phyloP scores from a whole-genome alignment of 2,113 vertebrate genomes.

The Pseudonaja textilis region DNA sequence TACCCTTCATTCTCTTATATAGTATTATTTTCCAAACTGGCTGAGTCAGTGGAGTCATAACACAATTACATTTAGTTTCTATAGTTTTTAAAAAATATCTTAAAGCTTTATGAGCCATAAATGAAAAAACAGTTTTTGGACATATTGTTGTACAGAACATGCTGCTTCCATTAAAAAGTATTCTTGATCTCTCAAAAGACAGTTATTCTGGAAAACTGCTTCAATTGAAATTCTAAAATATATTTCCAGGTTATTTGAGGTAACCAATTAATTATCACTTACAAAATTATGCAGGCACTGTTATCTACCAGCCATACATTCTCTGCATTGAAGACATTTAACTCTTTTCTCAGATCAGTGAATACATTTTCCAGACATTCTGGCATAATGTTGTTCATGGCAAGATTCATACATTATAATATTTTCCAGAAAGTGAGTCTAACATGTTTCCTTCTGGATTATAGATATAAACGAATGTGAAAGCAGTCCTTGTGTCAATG shows the following conservation, averaged over 20 bases:
- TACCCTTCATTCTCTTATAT: background rate
- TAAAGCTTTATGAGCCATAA: constrained; percentile 41
- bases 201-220: constrained; percentile 33
- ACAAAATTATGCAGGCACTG: background rate
- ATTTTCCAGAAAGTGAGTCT: constrained; percentile 61
- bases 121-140: constrained; percentile 58
- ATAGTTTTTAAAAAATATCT: constrained; percentile 48
- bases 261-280: constrained; percentile 29
- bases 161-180: constrained; percentile 34
- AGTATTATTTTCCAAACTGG: constrained; percentile 11
- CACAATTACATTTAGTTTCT: constrained; percentile 50
- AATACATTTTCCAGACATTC: constrained; percentile 54
- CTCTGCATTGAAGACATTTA: constrained; percentile 43
- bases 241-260: constrained; percentile 28
- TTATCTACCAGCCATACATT: background rate
- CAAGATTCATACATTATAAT: constrained; percentile 37
- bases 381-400: constrained; percentile 46
- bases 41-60: constrained; percentile 34
- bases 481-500: constrained; percentile 78
- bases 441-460: constrained; percentile 67
- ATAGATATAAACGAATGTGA: constrained; percentile 85
- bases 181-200: constrained; percentile 43
- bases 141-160: constrained; percentile 30
- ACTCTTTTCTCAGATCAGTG: constrained; percentile 37
- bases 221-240: constrained; percentile 34